phyloP scores from a whole-genome alignment of 2,888 invertebrate genomes.

The Cheilosia urbana region DNA sequence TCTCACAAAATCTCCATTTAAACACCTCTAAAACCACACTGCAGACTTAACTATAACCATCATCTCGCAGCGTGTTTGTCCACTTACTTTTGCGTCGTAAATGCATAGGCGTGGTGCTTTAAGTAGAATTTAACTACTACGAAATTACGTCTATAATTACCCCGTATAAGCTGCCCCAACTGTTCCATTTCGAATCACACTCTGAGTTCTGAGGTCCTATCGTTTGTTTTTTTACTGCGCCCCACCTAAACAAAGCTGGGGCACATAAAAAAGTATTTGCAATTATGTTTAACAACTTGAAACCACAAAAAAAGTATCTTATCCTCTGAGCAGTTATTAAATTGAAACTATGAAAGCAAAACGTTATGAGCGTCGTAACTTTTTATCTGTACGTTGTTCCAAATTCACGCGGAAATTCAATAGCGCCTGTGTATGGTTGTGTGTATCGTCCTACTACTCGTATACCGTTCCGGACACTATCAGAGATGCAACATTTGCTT shows the following conservation, averaged over 20 bases:
- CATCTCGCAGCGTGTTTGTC: not conserved
- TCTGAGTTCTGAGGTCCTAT: not conserved
- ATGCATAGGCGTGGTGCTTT: constrained; percentile 43
- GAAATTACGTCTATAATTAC: constrained; percentile 56
- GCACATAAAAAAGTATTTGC: constrained; percentile 37
- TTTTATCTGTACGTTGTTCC: constrained; percentile 55
- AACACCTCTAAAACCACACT: constrained; percentile 2
- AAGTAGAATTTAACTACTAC: constrained; percentile 45
- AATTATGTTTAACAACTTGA: constrained; percentile 58
- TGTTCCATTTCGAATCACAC: constrained; percentile 27
- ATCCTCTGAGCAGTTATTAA: constrained; percentile 62
- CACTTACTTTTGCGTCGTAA: constrained; percentile 30
- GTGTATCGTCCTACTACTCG: not conserved
- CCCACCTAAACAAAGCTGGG: constrained; percentile 26
- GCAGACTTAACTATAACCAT: not conserved
- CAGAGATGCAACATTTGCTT: constrained; percentile 58
- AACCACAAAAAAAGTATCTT: constrained; percentile 30
- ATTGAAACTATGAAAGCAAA: constrained; percentile 67
- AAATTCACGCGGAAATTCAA: constrained; percentile 47
- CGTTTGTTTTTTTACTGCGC: not conserved
- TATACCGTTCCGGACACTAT: constrained; percentile 24
- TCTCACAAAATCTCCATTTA: not conserved
- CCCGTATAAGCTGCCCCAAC: constrained; percentile 32
- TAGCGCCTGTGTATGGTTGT: not conserved
- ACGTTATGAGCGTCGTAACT: constrained; percentile 63